A percentile compares a stretch with the other conserved stretches of the same genome.
Evolutionary conservation across 2,113 vertebrate species (phyloP).

Genomic region (Cisticola juncidis): DNA sequence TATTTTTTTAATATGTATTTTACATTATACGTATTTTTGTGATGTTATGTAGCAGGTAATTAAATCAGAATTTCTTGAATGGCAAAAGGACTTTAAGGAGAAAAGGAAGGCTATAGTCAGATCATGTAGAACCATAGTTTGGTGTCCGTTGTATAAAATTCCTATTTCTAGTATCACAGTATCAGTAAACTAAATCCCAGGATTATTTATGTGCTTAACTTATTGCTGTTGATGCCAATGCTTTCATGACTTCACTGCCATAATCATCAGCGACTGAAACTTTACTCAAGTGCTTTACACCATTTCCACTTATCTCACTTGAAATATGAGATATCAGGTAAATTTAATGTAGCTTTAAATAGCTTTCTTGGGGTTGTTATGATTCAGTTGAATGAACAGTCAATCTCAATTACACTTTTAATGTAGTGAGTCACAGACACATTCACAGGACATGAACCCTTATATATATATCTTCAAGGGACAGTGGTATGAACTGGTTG

Average conservation of each 20-base stretch:
- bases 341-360: background rate
- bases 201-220: background rate
- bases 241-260: background rate
- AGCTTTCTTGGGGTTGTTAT: background rate
- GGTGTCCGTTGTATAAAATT: background rate
- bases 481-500: background rate
- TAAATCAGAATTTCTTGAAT: background rate
- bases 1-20: background rate
- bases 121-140: background rate
- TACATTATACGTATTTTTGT: background rate
- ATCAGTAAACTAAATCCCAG: background rate
- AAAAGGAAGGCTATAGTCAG: background rate
- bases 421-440: background rate
- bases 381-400: background rate
- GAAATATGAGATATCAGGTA: background rate
- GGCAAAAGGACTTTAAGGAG: background rate
- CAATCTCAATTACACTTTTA: background rate
- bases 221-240: background rate
- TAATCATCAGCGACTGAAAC: background rate
- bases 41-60: background rate
- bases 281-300: background rate
- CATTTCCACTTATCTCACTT: background rate
- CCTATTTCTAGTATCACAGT: background rate
- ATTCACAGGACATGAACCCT: background rate
- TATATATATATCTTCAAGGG: background rate